Base-by-base conservation (phyloP, 2,113 vertebrate species). In the Lycaon pictus region DNA sequence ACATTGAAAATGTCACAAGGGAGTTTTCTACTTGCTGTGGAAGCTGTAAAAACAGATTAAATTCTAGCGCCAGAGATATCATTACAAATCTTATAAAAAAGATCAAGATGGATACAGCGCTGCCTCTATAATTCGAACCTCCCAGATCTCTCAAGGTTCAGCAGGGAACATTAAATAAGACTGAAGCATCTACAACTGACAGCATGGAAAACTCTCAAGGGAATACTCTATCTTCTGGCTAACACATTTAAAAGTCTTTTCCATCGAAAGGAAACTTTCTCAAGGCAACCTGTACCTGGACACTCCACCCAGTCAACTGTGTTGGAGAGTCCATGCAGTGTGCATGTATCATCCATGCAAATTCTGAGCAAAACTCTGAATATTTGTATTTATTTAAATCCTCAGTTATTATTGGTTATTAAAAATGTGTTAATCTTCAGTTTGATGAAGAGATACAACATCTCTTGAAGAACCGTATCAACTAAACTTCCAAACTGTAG, bases 11-110 rank as follows among this genome's bases (percentile, higher is more conserved):
- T 55, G 48, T 81, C 87, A 87, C 0, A 3, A 71, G 58, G 37
- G 76, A 80, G 3, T 95, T 79, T 87, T 83, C 62, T 71, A 80
- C 86, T 79, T 65, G n/a, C 32, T 19, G 12, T 6, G 20, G 29
- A 74, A 56, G 35, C 83, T 83, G 11, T 65, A 80, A 92, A 96
- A 88, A 62, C 37, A 89, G 51, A 96, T 90, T 80, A 90, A 80
- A 90, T 89, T 76, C 79, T 71, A n/a, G 51, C 0, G 0, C 16
- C 43, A 53, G 67, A 87, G 11, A 12, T 65, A 80, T 58, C 67
- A 9, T 79, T 87, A 74, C 86, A 96, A 25, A 80, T 48, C 37
- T 89, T 48, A 11, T 13, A 23, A 4, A 63, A 88, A 80, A 89
- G 65, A 69, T 58, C 7, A 43, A 53, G 63, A 48, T 4, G 35